Conservation (phyloP, 2,113 vertebrate species). For the Pontoporia blainvillei region DNA sequence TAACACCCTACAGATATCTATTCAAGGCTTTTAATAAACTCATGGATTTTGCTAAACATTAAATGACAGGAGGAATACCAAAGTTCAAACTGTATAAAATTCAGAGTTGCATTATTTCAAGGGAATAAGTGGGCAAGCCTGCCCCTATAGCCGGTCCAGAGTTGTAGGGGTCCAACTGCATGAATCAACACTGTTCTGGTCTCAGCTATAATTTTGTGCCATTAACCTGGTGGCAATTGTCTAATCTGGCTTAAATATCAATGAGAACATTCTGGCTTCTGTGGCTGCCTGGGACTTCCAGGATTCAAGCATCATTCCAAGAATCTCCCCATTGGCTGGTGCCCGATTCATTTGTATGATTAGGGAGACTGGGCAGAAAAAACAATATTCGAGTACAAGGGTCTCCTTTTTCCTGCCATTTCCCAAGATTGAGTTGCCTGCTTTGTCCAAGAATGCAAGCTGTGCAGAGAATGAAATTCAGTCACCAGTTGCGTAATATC, state of each 20-base stretch:
- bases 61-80: not conserved
- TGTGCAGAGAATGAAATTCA: constrained; percentile 14
- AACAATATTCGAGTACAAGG: not conserved
- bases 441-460: not conserved
- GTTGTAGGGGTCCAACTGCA: not conserved
- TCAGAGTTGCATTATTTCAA: not conserved
- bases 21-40: constrained; percentile 20
- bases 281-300: not conserved
- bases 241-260: not conserved
- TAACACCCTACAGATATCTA: constrained; percentile 16
- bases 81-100: constrained; percentile 6
- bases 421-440: not conserved
- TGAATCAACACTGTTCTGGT: not conserved
- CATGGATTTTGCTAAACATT: constrained; percentile 8
- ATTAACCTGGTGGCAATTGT: not conserved
- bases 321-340: not conserved
- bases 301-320: not conserved
- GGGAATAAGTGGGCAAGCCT: not conserved
- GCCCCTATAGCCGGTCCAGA: not conserved
- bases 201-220: not conserved
- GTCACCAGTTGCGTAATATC: not conserved
- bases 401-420: not conserved
- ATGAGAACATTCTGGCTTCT: not conserved
- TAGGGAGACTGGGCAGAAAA: not conserved
- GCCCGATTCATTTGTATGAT: not conserved